These are phyloP conservation scores for Ivindomyrus marchei DNA, from an alignment of 2,113 vertebrate species.

Conservation along the genomic window DNA sequence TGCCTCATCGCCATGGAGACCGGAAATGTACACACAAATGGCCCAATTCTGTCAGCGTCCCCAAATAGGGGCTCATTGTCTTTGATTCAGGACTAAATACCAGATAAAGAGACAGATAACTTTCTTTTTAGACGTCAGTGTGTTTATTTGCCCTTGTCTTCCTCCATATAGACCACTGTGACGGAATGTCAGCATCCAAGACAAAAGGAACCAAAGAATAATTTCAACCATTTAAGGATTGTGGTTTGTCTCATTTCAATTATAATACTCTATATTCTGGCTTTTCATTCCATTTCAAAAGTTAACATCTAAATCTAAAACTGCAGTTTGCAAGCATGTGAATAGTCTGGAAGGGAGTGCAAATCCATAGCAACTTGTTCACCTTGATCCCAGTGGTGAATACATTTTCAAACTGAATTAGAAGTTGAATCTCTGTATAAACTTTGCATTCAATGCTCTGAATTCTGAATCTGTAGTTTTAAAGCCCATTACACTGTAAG, in stretches of 20 bases:
- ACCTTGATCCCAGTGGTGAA: not conserved
- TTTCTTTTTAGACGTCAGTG: not conserved
- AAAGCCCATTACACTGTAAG: not conserved
- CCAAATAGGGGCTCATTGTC: not conserved
- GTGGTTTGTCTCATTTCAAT: not conserved
- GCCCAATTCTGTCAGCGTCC: not conserved
- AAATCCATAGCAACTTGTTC: not conserved
- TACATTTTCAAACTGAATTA: not conserved
- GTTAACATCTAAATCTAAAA: not conserved
- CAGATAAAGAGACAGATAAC: not conserved
- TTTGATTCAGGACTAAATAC: slow-evolving; percentile 2
- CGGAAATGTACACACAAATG: not conserved
- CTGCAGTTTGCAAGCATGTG: not conserved
- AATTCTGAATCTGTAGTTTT: not conserved
- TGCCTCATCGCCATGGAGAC: not conserved
- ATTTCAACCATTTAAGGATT: not conserved
- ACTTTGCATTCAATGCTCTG: not conserved
- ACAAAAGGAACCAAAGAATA: not conserved
- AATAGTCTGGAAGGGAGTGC: not conserved
- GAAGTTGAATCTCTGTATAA: not conserved
- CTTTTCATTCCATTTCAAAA: not conserved
- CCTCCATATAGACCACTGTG: not conserved
- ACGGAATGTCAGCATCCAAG: not conserved
- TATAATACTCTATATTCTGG: not conserved
- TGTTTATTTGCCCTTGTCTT: not conserved